A percentile compares a stretch with the other conserved stretches of the same genome.
phyloP scores from a whole-genome alignment of 2,113 vertebrate species.

The Mobula hypostoma region DNA sequence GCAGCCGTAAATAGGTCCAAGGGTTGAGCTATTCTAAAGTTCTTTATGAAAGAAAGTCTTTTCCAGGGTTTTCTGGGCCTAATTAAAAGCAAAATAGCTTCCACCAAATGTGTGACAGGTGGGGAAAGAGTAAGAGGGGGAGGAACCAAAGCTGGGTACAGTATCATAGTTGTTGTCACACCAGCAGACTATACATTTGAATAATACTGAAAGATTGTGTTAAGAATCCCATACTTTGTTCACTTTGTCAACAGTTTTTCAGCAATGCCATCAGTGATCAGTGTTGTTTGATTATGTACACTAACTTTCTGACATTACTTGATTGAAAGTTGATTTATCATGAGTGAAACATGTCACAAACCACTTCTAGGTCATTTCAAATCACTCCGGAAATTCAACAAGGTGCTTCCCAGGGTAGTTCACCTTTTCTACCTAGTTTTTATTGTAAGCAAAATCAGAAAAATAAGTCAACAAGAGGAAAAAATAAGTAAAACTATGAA shows the following conservation, averaged over 20 bases:
- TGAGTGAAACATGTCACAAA: too few relatives aligned
- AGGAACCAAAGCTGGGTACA: neutral
- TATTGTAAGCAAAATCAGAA: neutral
- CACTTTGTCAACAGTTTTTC: neutral
- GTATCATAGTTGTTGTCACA: neutral
- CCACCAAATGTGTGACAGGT: neutral
- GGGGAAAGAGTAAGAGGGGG: too few relatives aligned
- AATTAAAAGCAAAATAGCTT: neutral
- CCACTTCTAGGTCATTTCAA: too few relatives aligned
- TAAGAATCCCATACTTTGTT: neutral
- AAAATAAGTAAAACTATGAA: neutral
- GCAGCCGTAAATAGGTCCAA: too few relatives aligned
- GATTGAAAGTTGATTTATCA: too few relatives aligned
- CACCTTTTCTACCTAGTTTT: neutral
- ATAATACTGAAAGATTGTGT: neutral
- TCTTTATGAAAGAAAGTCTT: too few relatives aligned
- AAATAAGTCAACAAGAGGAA: neutral
- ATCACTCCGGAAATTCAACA: too few relatives aligned
- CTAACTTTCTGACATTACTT: too few relatives aligned
- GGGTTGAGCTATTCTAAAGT: too few relatives aligned
- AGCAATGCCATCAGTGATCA: neutral
- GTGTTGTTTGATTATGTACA: too few relatives aligned
- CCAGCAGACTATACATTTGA: neutral
- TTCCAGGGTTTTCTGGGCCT: too few relatives aligned
- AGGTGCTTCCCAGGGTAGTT: too few relatives aligned